phyloP scores from a whole-genome alignment of 2,113 vertebrate genomes.

The Ctenomys sociabilis region DNA sequence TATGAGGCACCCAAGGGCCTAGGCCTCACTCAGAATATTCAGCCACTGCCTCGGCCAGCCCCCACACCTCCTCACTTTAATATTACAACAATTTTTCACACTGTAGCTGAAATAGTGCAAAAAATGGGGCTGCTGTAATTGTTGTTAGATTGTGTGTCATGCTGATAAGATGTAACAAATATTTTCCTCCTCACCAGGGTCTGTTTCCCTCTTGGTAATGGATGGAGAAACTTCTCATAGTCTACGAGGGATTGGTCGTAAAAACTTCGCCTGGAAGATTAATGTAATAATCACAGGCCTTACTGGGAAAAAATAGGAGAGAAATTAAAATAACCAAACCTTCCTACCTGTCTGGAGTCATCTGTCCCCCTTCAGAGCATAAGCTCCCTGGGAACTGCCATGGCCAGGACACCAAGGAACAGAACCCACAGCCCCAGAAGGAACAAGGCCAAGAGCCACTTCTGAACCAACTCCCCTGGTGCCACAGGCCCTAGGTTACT shows the following conservation, averaged over 20 bases:
- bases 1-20: background rate
- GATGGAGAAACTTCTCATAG: conserved; percentile 90
- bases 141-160: conserved; percentile 92
- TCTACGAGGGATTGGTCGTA: conserved; percentile 86
- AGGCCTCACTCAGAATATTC: conserved; percentile 74
- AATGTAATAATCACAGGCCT: conserved; percentile 85
- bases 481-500: background rate
- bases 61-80: conserved; percentile 82
- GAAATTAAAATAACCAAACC: conserved; percentile 84
- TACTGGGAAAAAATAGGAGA: conserved; percentile 78
- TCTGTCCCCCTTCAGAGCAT: background rate
- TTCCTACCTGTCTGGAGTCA: conserved; percentile 78
- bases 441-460: background rate
- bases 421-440: background rate
- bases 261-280: conserved; percentile 89
- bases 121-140: conserved; percentile 91
- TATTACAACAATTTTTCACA: conserved; percentile 87
- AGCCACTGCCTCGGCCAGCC: conserved; percentile 79
- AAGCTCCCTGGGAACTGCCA: background rate
- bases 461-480: background rate
- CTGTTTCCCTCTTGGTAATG: conserved; percentile 87
- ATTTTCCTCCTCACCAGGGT: conserved; percentile 85
- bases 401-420: background rate
- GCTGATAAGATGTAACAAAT: conserved; percentile 93
- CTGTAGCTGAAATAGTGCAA: conserved; percentile 87